Percentiles rank a stretch among this genome's conserved stretches.
Conservation (phyloP, 2,113 vertebrate genomes). For the Tricholaema leucomelas region DNA sequence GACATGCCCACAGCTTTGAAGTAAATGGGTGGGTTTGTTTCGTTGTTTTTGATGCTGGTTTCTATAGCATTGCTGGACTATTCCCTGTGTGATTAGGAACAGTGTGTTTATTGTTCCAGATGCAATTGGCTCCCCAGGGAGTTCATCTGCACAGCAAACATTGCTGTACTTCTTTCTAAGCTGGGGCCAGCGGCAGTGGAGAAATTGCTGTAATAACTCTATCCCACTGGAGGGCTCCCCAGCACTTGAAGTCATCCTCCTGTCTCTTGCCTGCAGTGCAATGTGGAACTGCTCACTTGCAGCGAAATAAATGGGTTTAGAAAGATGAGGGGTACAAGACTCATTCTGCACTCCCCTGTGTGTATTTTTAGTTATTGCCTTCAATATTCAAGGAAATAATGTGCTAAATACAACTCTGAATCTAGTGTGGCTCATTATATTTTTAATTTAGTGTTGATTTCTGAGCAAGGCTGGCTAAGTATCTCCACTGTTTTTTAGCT, state of each 20-base stretch:
- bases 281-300: background rate
- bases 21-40: background rate
- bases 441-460: background rate
- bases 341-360: background rate
- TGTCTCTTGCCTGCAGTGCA: background rate
- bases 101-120: background rate
- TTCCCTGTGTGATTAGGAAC: background rate
- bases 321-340: background rate
- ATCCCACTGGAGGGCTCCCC: slow-evolving; percentile 62
- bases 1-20: background rate
- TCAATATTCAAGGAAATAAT: background rate
- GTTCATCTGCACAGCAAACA: background rate
- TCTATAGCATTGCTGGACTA: background rate
- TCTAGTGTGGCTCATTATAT: background rate
- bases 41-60: background rate
- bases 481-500: background rate
- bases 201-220: background rate
- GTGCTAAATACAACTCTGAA: background rate
- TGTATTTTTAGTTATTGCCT: background rate
- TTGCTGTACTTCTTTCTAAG: rapidly evolving
- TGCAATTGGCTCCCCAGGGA: background rate
- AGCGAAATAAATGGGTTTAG: background rate
- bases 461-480: background rate
- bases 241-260: background rate
- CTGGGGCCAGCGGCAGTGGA: background rate